phyloP scores from a whole-genome alignment of 2,888 invertebrate species.

The Brachycybe producta region DNA sequence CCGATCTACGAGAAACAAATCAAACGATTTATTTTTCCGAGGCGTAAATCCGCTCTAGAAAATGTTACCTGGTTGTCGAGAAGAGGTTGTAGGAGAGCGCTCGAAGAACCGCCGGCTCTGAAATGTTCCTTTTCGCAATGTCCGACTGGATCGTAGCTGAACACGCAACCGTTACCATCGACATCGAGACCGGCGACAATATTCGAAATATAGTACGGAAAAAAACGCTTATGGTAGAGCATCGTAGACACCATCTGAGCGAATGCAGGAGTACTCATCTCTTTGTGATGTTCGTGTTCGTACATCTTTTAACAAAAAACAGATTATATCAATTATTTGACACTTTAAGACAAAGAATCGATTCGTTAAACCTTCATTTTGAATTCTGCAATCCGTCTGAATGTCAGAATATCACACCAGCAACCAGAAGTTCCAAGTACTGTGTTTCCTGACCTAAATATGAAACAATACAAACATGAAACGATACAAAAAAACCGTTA shows the following conservation, averaged over 20 bases:
- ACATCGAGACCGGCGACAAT: slow-evolving; percentile 84
- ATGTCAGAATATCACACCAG: slow-evolving; percentile 90
- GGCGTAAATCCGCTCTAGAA: background rate
- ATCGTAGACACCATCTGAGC: slow-evolving; percentile 94
- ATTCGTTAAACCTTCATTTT: slow-evolving; percentile 54
- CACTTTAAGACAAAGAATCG: background rate
- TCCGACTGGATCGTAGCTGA: slow-evolving; percentile 94
- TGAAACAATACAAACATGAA: background rate
- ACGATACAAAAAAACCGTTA: too few relatives aligned
- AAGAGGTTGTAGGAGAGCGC: slow-evolving; percentile 70
- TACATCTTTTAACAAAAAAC: slow-evolving; percentile 55
- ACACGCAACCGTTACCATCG: slow-evolving; percentile 84
- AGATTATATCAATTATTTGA: slow-evolving; percentile 11
- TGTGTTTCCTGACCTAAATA: slow-evolving; percentile 53
- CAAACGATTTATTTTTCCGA: background rate
- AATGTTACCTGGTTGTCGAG: slow-evolving; percentile 78
- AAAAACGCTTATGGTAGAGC: slow-evolving; percentile 92
- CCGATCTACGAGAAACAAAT: slow-evolving; percentile 49
- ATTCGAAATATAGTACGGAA: slow-evolving; percentile 94
- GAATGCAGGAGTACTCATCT: slow-evolving; percentile 80
- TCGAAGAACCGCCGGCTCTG: slow-evolving; percentile 78
- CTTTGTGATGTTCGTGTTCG: slow-evolving; percentile 81
- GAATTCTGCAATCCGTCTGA: slow-evolving; percentile 68
- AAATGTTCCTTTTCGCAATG: slow-evolving; percentile 75
- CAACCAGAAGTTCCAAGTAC: slow-evolving; percentile 92